Evolutionary conservation across 2,113 vertebrate genomes (phyloP), one percentile per base, ranked within the genome.

Genomic region (Tretioscincus oriximinensis): DNA sequence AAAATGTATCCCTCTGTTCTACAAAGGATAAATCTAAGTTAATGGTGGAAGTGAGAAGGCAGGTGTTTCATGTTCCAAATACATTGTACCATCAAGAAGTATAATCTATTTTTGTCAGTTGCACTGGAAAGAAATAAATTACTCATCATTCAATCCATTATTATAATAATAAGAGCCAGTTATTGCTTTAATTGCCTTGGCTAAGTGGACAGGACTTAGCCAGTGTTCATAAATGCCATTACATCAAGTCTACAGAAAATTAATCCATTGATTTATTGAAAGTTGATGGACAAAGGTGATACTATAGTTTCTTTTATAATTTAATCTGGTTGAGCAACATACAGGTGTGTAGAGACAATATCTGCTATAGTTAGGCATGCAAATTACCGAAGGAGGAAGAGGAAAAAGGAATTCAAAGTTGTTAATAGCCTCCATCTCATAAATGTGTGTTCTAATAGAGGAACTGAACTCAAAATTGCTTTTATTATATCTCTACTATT

Each of bases 151-250:
- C 91, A 90, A 93, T 92, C 91, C 90, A 92, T 91, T 90, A 93
- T 92, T 92, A 87, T 88, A 83, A 87, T 91, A 87, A 84, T 85
- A 88, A 90, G 91, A 92, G 90, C 83, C 87, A 26, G 85, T 83
- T 85, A 85, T 71, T 58, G 88, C 93, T 93, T 76, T 95, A 93
- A 95, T 92, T 94, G 90, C 93, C 83, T 90, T n/a, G 82, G 94
- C 92, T 94, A 94, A 95, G 94, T 93, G 94, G 91, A 88, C 92
- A 71, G 88, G 90, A 91, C 91, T 92, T 88, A 84, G 90, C 92
- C 90, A 81, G 87, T 82, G 81, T 88, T 88, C 93, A 90, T 94
- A 91, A 95, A 93, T 84, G 91, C 90, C 84, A 84, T 93, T 88
- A 88, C 77, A 80, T 89, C 90, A 88, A 81, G 93, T 92, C 89